A percentile compares a stretch with the other conserved stretches of the same genome.
phyloP scores from a whole-genome alignment of 2,888 invertebrate species.

The Antheraea assamensis region DNA sequence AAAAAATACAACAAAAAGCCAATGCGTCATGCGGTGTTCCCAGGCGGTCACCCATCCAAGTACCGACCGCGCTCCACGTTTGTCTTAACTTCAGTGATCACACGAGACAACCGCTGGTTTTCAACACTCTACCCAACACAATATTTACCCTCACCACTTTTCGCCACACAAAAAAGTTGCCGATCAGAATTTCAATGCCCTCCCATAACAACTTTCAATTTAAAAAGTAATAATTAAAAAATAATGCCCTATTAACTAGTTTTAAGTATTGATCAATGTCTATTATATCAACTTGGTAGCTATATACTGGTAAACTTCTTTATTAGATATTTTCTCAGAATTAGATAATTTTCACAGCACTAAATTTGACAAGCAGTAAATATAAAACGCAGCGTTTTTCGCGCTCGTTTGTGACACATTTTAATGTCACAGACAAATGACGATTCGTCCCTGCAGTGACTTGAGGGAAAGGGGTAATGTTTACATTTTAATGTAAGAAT shows the following conservation, averaged over 20 bases:
- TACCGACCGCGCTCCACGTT: constrained; percentile 77
- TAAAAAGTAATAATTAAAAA: too few relatives aligned
- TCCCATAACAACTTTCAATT: too few relatives aligned
- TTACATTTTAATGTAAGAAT: constrained; percentile 80
- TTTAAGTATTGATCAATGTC: too few relatives aligned
- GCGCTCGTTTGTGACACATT: constrained; percentile 48
- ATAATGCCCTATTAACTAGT: too few relatives aligned
- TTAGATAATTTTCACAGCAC: background rate
- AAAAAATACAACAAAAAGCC: too few relatives aligned
- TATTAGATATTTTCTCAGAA: background rate
- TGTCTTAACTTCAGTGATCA: too few relatives aligned
- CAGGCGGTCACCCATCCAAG: constrained; percentile 78
- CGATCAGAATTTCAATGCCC: too few relatives aligned
- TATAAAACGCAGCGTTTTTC: constrained; percentile 33
- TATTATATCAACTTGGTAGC: background rate
- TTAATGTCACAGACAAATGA: constrained; percentile 71
- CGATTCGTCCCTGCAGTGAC: constrained; percentile 63
- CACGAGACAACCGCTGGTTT: too few relatives aligned
- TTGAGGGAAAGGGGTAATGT: constrained; percentile 69
- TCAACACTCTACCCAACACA: too few relatives aligned
- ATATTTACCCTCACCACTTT: too few relatives aligned
- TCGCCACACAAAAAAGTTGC: too few relatives aligned
- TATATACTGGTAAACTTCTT: background rate
- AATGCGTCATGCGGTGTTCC: constrained; percentile 60
- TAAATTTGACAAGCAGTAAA: background rate